Evolutionary conservation across 2,113 vertebrate species (phyloP), one percentile per base, ranked within the genome.

Genomic region (Dicentrarchus labrax): DNA sequence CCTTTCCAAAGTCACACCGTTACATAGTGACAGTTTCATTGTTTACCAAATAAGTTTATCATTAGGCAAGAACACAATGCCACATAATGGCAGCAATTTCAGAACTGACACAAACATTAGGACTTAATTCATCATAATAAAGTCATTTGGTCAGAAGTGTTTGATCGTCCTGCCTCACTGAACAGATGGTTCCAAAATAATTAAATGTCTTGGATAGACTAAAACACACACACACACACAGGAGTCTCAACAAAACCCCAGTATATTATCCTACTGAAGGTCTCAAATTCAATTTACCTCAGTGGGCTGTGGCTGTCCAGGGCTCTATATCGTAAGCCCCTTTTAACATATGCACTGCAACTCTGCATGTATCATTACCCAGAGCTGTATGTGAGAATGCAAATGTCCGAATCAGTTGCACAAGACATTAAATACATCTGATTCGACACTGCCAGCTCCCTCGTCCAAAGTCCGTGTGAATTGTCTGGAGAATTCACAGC

Each of bases 51-150:
- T 72, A 71, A 70, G 68, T 82, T 56, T 84, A 54, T 84, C 83
- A 80, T 91, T 90, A 82, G 57, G 79, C 88, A 16, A 17, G 16
- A 72, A 76, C 66, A 89, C 81, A 78, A 83, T 60, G 61, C 43
- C 36, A 17, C 64, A 61, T 87, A 91, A 89, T 86, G 72, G 68
- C 76, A 60, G 82, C 78, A 81, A 87, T 91, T 91, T 80, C 65
- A 79, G 77, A 66, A 57, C 9, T 75, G 89, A 83, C 85, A 88
- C 51, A 50, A 85, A 78, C 83, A 89, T 89, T 80, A 88, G 73
- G 64, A 69, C 68, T 76, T 87, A 8, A 91, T 93, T 87, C n/a
- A 88, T 90, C 83, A 87, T 56, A 48, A 77, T 82, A 50, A 90
- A 82, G 71, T 41, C 5, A 13, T 50, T 57, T 39, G 69, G 83